Conservation (phyloP, 2,797 vertebrate genomes). For the Rhynchonycteris naso region DNA sequence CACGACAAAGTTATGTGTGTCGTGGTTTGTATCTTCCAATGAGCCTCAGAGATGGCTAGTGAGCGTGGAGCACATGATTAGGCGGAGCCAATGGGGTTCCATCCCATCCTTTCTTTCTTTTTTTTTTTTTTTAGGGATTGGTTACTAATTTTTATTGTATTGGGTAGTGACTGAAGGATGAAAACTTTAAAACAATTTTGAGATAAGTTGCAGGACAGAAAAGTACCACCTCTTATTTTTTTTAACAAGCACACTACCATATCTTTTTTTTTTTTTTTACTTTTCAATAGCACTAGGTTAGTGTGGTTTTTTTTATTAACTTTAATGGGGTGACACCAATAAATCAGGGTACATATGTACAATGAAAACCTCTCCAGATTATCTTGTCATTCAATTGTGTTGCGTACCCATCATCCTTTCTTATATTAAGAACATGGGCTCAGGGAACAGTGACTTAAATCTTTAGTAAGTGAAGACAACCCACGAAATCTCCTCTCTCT, state of each 20-base stretch:
- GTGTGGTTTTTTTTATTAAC: too few relatives aligned
- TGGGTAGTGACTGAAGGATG: constrained; percentile 39
- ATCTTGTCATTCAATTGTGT: too few relatives aligned
- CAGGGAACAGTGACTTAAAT: neutral
- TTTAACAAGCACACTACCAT: neutral
- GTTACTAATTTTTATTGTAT: constrained; percentile 64
- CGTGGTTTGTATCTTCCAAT: neutral
- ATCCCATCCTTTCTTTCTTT: neutral
- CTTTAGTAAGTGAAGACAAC: constrained; percentile 4
- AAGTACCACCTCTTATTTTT: neutral
- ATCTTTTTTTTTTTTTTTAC: too few relatives aligned
- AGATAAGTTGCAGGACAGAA: constrained; percentile 39
- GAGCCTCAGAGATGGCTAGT: neutral
- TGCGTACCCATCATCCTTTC: too few relatives aligned
- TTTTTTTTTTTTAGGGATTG: too few relatives aligned
- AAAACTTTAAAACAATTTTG: constrained; percentile 60
- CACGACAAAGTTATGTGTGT: neutral
- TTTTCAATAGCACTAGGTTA: too few relatives aligned
- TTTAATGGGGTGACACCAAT: too few relatives aligned
- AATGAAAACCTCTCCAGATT: too few relatives aligned
- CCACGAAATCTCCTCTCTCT: neutral
- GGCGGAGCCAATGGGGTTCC: neutral
- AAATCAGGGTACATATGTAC: too few relatives aligned
- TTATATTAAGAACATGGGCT: neutral
- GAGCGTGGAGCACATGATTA: neutral